Conservation (phyloP, 2,113 vertebrate genomes). For the Chloroceryle aenea region DNA sequence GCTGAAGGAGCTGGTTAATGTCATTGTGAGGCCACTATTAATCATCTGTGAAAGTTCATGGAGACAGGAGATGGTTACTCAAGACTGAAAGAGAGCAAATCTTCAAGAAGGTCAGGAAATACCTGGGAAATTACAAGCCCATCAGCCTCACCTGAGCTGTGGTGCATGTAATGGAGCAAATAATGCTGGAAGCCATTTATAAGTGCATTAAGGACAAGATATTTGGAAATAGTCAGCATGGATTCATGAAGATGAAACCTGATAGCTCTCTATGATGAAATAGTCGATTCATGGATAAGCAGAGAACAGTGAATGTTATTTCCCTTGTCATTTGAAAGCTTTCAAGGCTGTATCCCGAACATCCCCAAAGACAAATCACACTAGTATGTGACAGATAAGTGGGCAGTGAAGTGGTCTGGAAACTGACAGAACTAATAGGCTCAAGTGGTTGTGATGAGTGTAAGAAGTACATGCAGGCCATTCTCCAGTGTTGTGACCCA, state of each 20-base stretch:
- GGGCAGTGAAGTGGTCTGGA: not conserved
- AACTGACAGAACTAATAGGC: not conserved
- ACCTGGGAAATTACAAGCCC: not conserved
- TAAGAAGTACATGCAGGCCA: not conserved
- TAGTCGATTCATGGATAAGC: not conserved
- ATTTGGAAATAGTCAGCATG: not conserved
- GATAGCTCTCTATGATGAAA: not conserved
- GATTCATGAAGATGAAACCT: not conserved
- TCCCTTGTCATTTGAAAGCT: not conserved
- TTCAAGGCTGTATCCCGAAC: not conserved
- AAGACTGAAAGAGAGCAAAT: not conserved
- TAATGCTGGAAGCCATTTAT: not conserved
- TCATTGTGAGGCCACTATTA: fast-evolving
- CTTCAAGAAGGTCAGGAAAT: not conserved
- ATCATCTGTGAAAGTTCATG: not conserved
- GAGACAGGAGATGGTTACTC: not conserved
- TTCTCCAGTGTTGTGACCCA: not conserved
- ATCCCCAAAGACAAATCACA: not conserved
- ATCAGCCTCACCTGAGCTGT: not conserved
- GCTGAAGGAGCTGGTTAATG: not conserved
- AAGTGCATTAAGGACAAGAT: not conserved
- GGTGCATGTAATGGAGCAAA: not conserved
- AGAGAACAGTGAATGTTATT: not conserved
- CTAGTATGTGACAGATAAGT: not conserved
- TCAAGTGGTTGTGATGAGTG: not conserved